Evolutionary conservation across 1,140 invertebrate genomes (phyloP).

Genomic region (Bombus fervidus): DNA sequence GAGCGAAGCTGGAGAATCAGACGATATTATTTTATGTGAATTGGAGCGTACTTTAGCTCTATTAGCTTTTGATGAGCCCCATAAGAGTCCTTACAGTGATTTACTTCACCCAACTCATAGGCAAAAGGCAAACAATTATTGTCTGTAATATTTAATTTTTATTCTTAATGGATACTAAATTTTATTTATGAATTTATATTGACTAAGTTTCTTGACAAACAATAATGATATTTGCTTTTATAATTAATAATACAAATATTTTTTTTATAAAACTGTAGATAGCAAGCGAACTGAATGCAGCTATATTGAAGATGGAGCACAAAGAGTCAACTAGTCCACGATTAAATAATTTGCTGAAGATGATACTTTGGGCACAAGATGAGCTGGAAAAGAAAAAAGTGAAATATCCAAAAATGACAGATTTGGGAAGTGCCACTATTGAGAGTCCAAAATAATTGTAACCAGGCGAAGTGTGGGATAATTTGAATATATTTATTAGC

Average conservation of each 20-base stretch:
- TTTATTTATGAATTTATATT: neutral
- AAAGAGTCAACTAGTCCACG: slow-evolving; percentile 94
- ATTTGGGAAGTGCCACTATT: slow-evolving; percentile 91
- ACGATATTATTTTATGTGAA: slow-evolving; percentile 89
- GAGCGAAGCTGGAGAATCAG: slow-evolving; percentile 95
- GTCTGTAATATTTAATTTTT: neutral
- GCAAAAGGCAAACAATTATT: slow-evolving; percentile 89
- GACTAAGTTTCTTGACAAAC: neutral
- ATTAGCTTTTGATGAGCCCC: slow-evolving; percentile 98
- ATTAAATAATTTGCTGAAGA: slow-evolving; percentile 94
- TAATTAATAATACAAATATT: slow-evolving; percentile 25
- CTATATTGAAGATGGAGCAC: slow-evolving; percentile 96
- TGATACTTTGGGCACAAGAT: slow-evolving; percentile 97
- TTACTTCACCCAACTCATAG: slow-evolving; percentile 95
- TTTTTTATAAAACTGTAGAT: slow-evolving; percentile 85
- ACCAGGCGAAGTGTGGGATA: slow-evolving; percentile 31
- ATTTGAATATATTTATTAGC: slow-evolving; percentile 62
- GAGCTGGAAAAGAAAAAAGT: slow-evolving; percentile 97
- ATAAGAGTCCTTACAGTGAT: slow-evolving; percentile 96
- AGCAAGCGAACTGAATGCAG: slow-evolving; percentile 98
- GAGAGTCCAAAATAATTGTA: slow-evolving; percentile 87
- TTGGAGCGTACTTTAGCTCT: slow-evolving; percentile 95
- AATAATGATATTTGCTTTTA: neutral
- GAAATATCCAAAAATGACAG: slow-evolving; percentile 96
- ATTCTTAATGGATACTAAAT: neutral